Evolutionary conservation across 2,113 vertebrate species (phyloP), one percentile per base, ranked within the genome.

Genomic region (Sorex fumeus): DNA sequence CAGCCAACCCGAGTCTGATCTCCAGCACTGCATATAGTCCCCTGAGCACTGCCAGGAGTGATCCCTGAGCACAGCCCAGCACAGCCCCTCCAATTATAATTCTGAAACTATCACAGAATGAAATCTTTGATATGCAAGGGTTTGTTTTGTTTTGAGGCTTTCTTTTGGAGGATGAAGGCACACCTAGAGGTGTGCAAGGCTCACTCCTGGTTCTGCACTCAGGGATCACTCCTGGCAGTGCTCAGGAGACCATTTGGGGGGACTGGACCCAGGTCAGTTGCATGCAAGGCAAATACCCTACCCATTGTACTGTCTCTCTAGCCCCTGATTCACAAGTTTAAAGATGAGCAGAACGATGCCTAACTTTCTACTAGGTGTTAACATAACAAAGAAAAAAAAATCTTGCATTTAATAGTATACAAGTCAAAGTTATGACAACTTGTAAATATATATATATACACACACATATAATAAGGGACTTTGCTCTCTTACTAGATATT

Each of bases 391-490:
- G 6, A 34, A 78, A 71, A 84, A 92, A 69, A 78, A 71, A 91
- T 57, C 43, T 91, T 77, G 23, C 32, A 86, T 15, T 83, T 87
- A 90, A 88, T 62, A 89, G 64, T 82, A 50, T 13, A n/a, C 75
- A 80, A 93, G 43, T 95, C 75, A 95, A 93, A 93, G 74, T n/a
- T 45, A 77, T 87, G 87, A 91, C 78, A 85, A 83, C 94, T 64
- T 96, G 23, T 84, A 86, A 6, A 40, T 40, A 40, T 40, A 40
- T 40, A 40, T 40, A 40, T 7, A 40, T 7, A 40, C 40, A 40
- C 7, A 40, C 7, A 40, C 7, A 43, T 72, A 94, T 93, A 91
- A 93, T 78, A 93, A 82, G 70, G 6, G 34, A 88, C 53, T 91
- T 70, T 80, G 50, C 34, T 94, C 45, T 91, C 36, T 93, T 60